Evolutionary conservation across 2,888 invertebrate genomes (phyloP).

Genomic region (Cistogaster globosa): DNA sequence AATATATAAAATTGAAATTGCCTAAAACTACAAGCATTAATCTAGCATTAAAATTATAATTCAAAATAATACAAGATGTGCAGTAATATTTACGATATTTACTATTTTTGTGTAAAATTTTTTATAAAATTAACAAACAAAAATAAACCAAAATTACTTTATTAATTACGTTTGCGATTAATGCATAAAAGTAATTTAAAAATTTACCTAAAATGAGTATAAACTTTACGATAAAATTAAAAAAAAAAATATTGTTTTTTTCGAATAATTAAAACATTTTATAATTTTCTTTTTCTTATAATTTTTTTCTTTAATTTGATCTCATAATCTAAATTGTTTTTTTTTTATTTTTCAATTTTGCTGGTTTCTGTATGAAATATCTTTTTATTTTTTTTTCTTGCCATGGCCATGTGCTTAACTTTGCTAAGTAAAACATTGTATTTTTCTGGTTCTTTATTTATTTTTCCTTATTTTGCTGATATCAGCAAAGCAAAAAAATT

Average conservation of each 20-base stretch:
- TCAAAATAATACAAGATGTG: too few species aligned
- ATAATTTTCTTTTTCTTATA: too few species aligned
- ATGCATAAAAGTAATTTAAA: neutral
- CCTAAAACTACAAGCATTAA: too few species aligned
- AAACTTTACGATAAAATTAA: neutral
- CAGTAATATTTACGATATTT: too few species aligned
- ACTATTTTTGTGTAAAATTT: neutral
- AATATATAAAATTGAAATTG: too few species aligned
- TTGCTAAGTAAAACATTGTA: slow-evolving; percentile 28
- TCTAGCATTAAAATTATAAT: too few species aligned
- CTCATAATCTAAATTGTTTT: too few species aligned
- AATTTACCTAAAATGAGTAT: neutral
- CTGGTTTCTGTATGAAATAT: neutral
- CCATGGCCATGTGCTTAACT: slow-evolving; percentile 64
- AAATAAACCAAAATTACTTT: neutral
- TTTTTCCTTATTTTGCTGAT: slow-evolving; percentile 45
- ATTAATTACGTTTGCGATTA: neutral
- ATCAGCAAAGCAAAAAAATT: slow-evolving; percentile 24
- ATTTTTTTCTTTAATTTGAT: too few species aligned
- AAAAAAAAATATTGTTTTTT: neutral
- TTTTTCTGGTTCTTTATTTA: slow-evolving; percentile 21
- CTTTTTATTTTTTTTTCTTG: slow-evolving; percentile 17
- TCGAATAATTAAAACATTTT: neutral
- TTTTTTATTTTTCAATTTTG: neutral
- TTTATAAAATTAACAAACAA: neutral